Conservation (phyloP, 2,113 vertebrate species). For the Cacatua alba region DNA sequence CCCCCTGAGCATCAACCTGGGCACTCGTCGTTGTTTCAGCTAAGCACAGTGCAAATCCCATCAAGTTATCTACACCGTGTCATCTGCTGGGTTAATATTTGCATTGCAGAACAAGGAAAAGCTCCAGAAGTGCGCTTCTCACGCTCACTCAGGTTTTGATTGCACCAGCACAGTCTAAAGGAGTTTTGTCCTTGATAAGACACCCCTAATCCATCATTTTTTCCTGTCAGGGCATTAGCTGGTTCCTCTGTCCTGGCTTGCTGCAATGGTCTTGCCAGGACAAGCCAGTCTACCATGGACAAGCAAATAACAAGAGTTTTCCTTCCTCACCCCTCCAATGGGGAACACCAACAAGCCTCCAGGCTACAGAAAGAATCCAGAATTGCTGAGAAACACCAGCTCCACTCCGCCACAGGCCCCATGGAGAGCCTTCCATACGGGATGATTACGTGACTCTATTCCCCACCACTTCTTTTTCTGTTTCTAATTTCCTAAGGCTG, state of each 20-base stretch:
- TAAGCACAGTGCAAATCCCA: neutral
- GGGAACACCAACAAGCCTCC: neutral
- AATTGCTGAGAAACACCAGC: neutral
- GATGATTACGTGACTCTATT: neutral
- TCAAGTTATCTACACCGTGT: neutral
- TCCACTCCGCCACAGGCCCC: neutral
- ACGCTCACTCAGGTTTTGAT: neutral
- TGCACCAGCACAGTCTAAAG: neutral
- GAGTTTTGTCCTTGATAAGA: neutral
- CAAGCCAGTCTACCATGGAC: neutral
- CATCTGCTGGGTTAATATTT: neutral
- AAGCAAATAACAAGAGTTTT: conserved; percentile 1
- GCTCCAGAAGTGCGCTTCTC: neutral
- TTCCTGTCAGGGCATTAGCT: neutral
- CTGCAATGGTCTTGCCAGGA: neutral
- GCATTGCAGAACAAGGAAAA: neutral
- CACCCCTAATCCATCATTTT: neutral
- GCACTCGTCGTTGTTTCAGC: neutral
- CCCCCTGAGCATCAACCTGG: neutral
- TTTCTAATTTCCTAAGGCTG: neutral
- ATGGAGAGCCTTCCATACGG: neutral
- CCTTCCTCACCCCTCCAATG: neutral
- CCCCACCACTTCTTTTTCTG: neutral
- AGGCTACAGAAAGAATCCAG: neutral
- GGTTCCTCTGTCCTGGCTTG: conserved; percentile 4